A percentile compares a stretch with the other conserved stretches of the same genome.
Evolutionary conservation across 2,113 vertebrate species (phyloP).

Genomic region (Gnathonemus longibarbis): DNA sequence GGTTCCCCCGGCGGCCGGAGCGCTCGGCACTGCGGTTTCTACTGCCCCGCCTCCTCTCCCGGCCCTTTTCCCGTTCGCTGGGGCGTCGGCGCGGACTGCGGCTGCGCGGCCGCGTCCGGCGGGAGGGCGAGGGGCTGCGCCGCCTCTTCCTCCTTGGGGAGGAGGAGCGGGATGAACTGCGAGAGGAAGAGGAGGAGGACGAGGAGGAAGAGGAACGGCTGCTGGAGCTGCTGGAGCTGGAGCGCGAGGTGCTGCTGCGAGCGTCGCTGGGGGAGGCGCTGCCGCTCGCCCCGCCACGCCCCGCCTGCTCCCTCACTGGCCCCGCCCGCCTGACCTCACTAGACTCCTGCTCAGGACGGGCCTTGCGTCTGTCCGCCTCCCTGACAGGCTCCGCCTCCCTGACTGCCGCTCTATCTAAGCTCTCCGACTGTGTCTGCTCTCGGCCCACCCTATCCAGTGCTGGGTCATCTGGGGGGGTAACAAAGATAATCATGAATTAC

Average conservation of each 20-base stretch:
- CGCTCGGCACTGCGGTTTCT: conserved; percentile 61
- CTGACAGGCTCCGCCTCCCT: conserved; percentile 72
- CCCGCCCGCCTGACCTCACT: conserved; percentile 72
- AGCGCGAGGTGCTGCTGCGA: conserved; percentile 74
- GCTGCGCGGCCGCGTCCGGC: conserved; percentile 68
- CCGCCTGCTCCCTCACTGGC: conserved; percentile 71
- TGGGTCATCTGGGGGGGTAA: conserved; percentile 72
- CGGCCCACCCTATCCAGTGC: conserved; percentile 74
- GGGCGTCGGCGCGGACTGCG: conserved; percentile 72
- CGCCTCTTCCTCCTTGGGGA: conserved; percentile 80
- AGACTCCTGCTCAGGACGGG: conserved; percentile 68
- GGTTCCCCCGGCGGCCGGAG: conserved; percentile 56
- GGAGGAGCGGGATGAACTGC: conserved; percentile 71
- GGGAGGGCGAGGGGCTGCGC: conserved; percentile 67
- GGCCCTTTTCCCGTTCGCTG: conserved; percentile 61
- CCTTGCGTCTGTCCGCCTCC: conserved; percentile 80
- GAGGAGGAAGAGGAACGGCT: conserved; percentile 80
- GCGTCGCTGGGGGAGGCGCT: conserved; percentile 70
- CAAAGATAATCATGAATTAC: conserved; percentile 11
- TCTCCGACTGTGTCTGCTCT: conserved; percentile 76
- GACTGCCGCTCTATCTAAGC: conserved; percentile 71
- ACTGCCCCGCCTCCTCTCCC: conserved; percentile 62
- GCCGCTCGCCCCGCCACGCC: conserved; percentile 54
- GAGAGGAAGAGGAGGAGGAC: conserved; percentile 82
- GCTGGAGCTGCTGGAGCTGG: conserved; percentile 75